Base-by-base conservation (phyloP, 2,797 vertebrate genomes). In the Perodicticus potto region DNA sequence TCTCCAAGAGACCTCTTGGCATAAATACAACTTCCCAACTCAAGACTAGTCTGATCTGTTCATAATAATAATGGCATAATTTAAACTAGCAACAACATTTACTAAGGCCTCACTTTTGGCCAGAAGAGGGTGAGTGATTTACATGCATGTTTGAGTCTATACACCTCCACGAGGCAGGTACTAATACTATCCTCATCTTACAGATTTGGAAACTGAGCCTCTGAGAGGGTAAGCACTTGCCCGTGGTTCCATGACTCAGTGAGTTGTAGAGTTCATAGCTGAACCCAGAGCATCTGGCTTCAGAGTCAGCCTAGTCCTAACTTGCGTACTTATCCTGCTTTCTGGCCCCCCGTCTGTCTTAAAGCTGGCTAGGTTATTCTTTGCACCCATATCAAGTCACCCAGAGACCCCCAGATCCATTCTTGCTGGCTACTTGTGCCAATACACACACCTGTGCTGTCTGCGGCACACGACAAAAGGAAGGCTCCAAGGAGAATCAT, bases 351-450 rank as follows among this genome's bases (percentile, higher is more conserved):
- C 34, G 13, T 29, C 14, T n/a, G 29, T 40, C 80, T 59, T 78
- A 43, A 37, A 67, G 53, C 57, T 63, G 27, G 4, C 3, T 1
- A 20, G n/a, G 80, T 63, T 13, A 22, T 17, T 81, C 53, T 65
- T 53, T 34, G 67, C 29, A 34, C 43, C 25, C 5, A 1, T 27
- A 40, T 40, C 40, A 40, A 40, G 43, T 61, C 12, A 65, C 53
- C 63, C 55, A 49, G 70, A 87, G 57, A 55, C 7, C 3, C 2
- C 0, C 1, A 32, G 2, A 29, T 22, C 67, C 81, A 10, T 59
- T 29, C 32, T n/a, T 22, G 1, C 53, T 0, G 0, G 57, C 65
- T 49, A 37, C 17, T 3, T 0, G 0, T 1, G 10, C 32, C 37
- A 8, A 7, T 20, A 49, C 13, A 34, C 25, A 32, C 0, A 1